These are phyloP conservation scores for Columba guinea DNA, from an alignment of 2,797 vertebrate species.

Conservation along the genomic window DNA sequence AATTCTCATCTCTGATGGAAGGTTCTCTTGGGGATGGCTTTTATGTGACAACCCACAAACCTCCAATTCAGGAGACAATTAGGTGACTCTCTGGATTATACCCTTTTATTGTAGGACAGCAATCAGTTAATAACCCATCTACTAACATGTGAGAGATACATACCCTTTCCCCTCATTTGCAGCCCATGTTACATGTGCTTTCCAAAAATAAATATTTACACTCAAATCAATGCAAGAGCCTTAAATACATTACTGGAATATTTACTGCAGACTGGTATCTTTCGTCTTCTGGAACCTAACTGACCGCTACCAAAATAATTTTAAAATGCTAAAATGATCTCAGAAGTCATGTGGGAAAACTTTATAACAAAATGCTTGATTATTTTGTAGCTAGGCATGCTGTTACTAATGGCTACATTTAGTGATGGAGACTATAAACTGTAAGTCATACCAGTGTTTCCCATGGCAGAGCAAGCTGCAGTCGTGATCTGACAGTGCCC, in stretches of 20 bases:
- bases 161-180: background rate
- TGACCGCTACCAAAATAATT: background rate
- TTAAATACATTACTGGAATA: background rate
- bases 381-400: background rate
- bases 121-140: background rate
- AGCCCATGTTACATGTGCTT: background rate
- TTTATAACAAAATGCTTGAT: slow-evolving; percentile 27
- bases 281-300: background rate
- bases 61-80: background rate
- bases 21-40: background rate
- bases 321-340: background rate
- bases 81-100: background rate
- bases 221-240: background rate
- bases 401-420: slow-evolving; percentile 51
- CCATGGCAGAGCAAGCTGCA: slow-evolving; percentile 36
- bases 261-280: background rate
- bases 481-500: slow-evolving; percentile 8
- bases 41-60: background rate
- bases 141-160: background rate
- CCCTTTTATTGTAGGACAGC: background rate
- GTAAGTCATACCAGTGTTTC: slow-evolving; percentile 57
- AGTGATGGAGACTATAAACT: slow-evolving; percentile 47
- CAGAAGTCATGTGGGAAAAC: background rate
- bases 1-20: background rate
- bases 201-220: background rate